These are phyloP conservation scores for Amia ocellicauda DNA, from an alignment of 2,113 vertebrate species.

Conservation along the genomic window DNA sequence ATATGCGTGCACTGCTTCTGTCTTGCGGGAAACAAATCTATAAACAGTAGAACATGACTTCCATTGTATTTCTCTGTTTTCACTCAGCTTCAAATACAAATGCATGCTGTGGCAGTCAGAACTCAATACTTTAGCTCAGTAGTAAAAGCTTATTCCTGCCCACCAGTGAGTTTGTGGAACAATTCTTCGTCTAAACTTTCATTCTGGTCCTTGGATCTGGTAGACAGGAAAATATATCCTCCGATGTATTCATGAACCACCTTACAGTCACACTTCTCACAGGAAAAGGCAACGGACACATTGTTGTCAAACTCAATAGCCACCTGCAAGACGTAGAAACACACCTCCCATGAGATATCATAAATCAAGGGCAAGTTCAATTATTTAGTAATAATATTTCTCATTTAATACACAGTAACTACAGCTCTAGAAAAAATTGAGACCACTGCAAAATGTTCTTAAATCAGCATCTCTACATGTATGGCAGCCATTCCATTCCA, in stretches of 20 bases:
- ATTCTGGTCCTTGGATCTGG: constrained; percentile 93
- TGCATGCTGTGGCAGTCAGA: not conserved
- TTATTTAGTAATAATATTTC: no score
- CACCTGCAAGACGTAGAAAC: constrained; percentile 70
- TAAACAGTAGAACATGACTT: not conserved
- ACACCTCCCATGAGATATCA: no score
- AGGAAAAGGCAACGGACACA: constrained; percentile 83
- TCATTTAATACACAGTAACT: no score
- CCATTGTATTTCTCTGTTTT: not conserved
- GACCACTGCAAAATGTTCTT: no score
- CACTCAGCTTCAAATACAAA: not conserved
- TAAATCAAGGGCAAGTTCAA: not conserved
- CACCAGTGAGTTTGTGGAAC: constrained; percentile 94
- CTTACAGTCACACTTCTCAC: constrained; percentile 88
- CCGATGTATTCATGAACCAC: constrained; percentile 94
- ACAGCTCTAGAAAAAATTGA: no score
- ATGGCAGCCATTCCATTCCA: no score
- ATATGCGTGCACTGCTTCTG: not conserved
- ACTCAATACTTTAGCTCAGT: no score
- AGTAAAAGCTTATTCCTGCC: constrained; percentile 74
- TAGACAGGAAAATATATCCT: constrained; percentile 97
- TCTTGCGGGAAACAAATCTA: not conserved
- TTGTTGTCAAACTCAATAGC: constrained; percentile 92
- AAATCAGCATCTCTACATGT: no score
- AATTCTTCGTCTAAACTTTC: constrained; percentile 93